phyloP scores from a whole-genome alignment of 2,797 vertebrate genomes.

The Sarcoramphus papa region DNA sequence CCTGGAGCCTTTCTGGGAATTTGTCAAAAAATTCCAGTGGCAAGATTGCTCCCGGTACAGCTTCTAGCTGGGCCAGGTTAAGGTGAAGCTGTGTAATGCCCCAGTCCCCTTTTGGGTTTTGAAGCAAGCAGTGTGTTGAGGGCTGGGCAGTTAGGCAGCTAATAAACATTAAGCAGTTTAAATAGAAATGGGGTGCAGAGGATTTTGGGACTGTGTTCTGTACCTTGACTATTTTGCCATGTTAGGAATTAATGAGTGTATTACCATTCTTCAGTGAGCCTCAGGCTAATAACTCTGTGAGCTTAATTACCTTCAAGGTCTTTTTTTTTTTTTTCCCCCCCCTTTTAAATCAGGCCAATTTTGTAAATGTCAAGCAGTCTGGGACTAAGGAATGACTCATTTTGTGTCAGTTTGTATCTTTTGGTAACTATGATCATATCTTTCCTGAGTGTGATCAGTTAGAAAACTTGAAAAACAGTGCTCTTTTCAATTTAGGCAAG shows the following conservation, averaged over 20 bases:
- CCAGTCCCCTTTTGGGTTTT: neutral
- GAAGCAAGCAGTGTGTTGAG: neutral
- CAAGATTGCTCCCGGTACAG: neutral
- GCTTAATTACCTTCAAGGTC: constrained; percentile 50
- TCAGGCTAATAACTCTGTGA: neutral
- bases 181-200: constrained; percentile 7
- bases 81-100: neutral
- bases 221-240: neutral
- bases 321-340: neutral
- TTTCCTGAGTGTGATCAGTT: neutral
- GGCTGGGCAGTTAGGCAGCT: neutral
- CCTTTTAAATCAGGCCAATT: neutral
- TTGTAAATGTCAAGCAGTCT: constrained; percentile 41
- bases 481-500: neutral
- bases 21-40: neutral
- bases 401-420: neutral
- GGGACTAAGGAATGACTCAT: neutral
- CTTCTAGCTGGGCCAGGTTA: neutral
- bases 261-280: constrained; percentile 19
- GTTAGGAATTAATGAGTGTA: constrained; percentile 19
- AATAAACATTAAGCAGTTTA: neutral
- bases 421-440: neutral
- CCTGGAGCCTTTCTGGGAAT: neutral
- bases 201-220: neutral
- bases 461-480: neutral